Conservation (phyloP, 1,140 invertebrate species). For the Bombus cullumanus region DNA sequence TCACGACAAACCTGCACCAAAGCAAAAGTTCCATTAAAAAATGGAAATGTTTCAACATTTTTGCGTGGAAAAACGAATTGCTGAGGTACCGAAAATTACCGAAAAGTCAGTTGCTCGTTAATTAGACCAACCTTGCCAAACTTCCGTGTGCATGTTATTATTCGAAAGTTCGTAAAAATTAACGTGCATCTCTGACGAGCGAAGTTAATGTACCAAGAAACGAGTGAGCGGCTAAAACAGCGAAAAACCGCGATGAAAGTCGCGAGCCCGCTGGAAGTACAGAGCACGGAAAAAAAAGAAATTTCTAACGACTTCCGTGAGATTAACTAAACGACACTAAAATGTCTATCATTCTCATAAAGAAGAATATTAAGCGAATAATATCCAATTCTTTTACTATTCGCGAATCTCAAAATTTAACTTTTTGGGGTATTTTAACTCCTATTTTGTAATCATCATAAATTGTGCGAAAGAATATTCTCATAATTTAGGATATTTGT, state of each 20-base stretch:
- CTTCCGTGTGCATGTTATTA: neutral
- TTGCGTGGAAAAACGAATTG: neutral
- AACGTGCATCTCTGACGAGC: neutral
- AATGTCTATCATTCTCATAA: neutral
- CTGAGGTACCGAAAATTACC: neutral
- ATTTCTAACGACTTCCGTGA: conserved; percentile 10
- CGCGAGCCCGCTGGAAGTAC: neutral
- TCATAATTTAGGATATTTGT: too few species aligned
- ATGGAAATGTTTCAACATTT: neutral
- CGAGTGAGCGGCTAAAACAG: neutral
- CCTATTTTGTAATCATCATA: too few species aligned
- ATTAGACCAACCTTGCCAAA: neutral
- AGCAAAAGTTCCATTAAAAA: neutral
- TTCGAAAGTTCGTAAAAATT: conserved; percentile 7
- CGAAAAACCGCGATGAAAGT: conserved; percentile 3
- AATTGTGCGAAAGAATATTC: too few species aligned
- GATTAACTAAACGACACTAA: neutral
- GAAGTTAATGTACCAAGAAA: conserved; percentile 15
- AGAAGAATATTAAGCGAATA: neutral
- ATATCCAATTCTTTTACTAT: neutral
- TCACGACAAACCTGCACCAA: neutral
- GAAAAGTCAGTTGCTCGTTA: neutral
- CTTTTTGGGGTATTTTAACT: too few species aligned
- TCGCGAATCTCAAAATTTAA: neutral
- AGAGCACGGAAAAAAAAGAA: too few species aligned